phyloP scores from a whole-genome alignment of 2,113 vertebrate genomes.

The Fulica atra region DNA sequence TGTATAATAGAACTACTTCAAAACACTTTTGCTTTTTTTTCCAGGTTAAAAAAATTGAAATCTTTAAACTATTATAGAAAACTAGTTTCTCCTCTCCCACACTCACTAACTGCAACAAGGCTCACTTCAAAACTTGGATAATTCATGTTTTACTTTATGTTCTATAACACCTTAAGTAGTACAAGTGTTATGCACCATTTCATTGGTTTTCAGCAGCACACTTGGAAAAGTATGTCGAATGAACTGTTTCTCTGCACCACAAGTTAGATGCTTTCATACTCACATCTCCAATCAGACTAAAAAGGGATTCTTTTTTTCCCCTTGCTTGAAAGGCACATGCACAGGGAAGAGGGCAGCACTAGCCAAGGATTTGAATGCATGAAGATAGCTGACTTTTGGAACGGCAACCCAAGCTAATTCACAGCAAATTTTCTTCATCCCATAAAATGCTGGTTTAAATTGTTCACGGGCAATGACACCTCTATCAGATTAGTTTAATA shows the following conservation, averaged over 20 bases:
- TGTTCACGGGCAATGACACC: neutral
- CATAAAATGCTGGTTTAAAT: neutral
- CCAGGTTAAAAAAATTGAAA: neutral
- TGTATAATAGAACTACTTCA: neutral
- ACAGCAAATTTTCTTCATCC: neutral
- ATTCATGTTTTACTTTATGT: neutral
- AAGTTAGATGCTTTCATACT: neutral
- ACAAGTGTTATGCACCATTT: neutral
- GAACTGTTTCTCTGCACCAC: neutral
- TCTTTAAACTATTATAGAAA: neutral
- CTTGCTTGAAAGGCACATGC: neutral
- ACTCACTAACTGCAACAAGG: neutral
- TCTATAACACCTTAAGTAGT: neutral
- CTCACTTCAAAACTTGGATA: neutral
- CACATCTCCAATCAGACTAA: neutral
- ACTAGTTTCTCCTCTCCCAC: neutral
- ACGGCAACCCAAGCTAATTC: neutral
- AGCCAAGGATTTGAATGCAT: neutral
- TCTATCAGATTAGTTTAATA: neutral
- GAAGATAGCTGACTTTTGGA: neutral
- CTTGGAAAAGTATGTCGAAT: neutral
- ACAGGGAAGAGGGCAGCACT: conserved; percentile 44
- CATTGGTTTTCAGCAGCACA: conserved; percentile 24
- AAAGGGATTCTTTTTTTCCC: neutral
- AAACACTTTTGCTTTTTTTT: neutral